phyloP scores from a whole-genome alignment of 2,113 vertebrate species.

The Hydrolagus affinis region DNA sequence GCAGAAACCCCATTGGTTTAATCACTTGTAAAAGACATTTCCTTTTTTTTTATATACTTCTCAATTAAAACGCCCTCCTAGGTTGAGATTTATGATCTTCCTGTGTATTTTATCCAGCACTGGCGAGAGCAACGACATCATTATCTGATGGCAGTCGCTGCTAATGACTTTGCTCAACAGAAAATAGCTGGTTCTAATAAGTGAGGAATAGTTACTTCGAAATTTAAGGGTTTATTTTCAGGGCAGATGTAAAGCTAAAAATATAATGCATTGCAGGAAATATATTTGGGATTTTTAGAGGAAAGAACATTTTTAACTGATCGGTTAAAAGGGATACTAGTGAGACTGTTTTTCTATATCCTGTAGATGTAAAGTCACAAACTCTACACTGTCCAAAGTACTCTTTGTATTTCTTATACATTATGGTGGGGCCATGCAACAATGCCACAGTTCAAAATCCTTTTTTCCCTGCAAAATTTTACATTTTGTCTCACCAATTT shows the following conservation, averaged over 20 bases:
- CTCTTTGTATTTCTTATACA: constrained; percentile 1
- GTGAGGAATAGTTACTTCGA: neutral
- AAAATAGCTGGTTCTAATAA: neutral
- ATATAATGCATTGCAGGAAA: neutral
- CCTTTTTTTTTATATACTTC: neutral
- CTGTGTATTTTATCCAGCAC: neutral
- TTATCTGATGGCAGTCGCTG: constrained; percentile 16
- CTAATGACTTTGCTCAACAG: neutral
- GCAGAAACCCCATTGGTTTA: neutral
- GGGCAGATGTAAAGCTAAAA: neutral
- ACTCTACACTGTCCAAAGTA: neutral
- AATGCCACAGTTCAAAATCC: neutral
- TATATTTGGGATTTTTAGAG: neutral
- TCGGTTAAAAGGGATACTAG: neutral
- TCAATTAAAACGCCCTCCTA: neutral
- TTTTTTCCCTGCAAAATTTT: too few relatives aligned
- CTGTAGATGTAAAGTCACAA: neutral
- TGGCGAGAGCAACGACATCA: neutral
- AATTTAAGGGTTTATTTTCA: neutral
- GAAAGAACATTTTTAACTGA: neutral
- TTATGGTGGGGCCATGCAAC: neutral
- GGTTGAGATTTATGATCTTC: neutral
- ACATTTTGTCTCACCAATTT: too few relatives aligned
- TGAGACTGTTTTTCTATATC: neutral
- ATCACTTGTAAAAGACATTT: neutral